phyloP scores from a whole-genome alignment of 2,113 vertebrate genomes.

The Mesembrinibis cayennensis region DNA sequence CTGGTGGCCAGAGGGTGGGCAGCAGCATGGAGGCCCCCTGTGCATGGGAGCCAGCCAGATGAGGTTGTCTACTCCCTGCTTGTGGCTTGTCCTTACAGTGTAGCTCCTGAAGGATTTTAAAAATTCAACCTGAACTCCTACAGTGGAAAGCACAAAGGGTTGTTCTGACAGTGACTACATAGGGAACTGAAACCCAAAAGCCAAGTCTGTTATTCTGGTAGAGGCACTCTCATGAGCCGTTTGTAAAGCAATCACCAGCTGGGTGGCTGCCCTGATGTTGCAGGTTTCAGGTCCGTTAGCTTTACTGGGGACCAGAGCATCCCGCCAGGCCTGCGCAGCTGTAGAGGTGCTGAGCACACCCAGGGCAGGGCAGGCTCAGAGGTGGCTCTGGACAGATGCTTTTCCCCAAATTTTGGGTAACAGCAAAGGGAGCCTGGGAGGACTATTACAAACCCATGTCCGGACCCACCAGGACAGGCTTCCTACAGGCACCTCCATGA shows the following conservation, averaged over 20 bases:
- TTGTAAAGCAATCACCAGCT: background rate
- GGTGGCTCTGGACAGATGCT: background rate
- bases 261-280: background rate
- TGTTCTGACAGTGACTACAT: background rate
- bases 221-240: background rate
- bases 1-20: background rate
- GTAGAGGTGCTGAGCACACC: background rate
- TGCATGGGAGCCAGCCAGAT: background rate
- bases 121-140: background rate
- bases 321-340: background rate
- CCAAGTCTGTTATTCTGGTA: background rate
- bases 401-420: background rate
- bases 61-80: background rate
- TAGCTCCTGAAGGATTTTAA: background rate
- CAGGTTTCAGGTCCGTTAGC: background rate
- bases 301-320: background rate
- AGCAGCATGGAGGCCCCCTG: background rate
- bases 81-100: accelerated
- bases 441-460: background rate
- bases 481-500: background rate
- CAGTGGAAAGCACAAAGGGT: background rate
- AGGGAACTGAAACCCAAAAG: background rate
- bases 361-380: background rate
- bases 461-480: background rate
- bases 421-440: background rate